Evolutionary conservation across 2,113 vertebrate genomes (phyloP).

Genomic region (Mustela nigripes): DNA sequence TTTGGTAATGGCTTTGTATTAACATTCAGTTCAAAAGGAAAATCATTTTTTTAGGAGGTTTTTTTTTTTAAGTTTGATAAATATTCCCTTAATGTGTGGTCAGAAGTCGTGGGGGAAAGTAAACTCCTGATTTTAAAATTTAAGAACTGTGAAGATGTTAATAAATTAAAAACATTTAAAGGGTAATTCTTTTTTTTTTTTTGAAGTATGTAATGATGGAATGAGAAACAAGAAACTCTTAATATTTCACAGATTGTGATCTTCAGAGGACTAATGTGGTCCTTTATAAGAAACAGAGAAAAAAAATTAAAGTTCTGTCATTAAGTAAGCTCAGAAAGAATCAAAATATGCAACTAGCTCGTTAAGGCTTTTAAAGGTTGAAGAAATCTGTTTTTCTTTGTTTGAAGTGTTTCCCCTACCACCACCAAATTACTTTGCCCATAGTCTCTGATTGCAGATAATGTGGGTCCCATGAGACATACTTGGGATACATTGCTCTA

Average conservation of each 20-base stretch:
- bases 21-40: background rate
- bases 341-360: background rate
- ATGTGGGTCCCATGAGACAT: background rate
- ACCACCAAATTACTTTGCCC: background rate
- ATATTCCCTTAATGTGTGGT: background rate
- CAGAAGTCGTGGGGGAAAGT: background rate
- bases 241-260: background rate
- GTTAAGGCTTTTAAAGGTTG: background rate
- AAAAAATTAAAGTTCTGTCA: background rate
- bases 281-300: background rate
- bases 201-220: background rate
- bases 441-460: background rate
- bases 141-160: background rate
- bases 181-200: background rate
- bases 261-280: background rate
- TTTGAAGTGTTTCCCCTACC: background rate
- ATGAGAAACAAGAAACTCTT: background rate
- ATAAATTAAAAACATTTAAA: background rate
- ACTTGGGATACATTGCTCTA: background rate
- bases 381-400: background rate
- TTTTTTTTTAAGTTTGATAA: constrained; percentile 61
- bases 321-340: background rate
- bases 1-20: background rate
- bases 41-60: background rate
- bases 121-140: constrained; percentile 47